Evolutionary conservation across 2,113 vertebrate genomes (phyloP), one percentile per base, ranked within the genome.

Genomic region (Crotalus tigris): DNA sequence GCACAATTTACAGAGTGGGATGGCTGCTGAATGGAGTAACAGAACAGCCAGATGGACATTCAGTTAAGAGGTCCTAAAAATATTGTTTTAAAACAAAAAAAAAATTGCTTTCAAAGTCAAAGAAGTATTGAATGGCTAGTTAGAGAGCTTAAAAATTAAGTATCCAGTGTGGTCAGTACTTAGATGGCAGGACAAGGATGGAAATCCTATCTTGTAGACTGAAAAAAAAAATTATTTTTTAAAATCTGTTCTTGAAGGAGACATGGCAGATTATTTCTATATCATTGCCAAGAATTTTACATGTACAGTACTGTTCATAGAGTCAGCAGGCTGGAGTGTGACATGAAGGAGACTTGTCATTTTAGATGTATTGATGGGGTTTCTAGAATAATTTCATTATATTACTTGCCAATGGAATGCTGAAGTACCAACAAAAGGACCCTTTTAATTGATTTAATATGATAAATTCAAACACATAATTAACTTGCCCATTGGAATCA

Each of bases 401-500:
- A 13, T 85, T n/a, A 39, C 49, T 61, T 57, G 24, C n/a, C 24
- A 9, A 17, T 85, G 17, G 8, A 86, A 90, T 85, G 26, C 11
- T 51, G 55, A 21, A 61, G 44, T 4, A 61, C 54, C 55, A 90
- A 15, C 29, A 7, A 85, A 90, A 93, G 23, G 33, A n/a, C 15
- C 39, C 17, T 90, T 59, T 57, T 85, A 49, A 89, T 29, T 85
- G 81, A 61, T 93, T 93, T 87, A 90, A n/a, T 64, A 49, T 23
- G 54, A 61, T 1, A 54, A 33, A 90, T 55, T 75, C 57, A 87
- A 93, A 26, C 21, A 86, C 53, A 55, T 90, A 44, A 33, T 61
- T 53, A 86, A 87, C 75, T 90, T 23, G 55, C n/a, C 57, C 81
- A 87, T 33, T 87, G 89, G 61, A 87, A 90, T 87, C 92, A 87